Conservation (phyloP, 2,113 vertebrate genomes). For the Calonectris borealis region DNA sequence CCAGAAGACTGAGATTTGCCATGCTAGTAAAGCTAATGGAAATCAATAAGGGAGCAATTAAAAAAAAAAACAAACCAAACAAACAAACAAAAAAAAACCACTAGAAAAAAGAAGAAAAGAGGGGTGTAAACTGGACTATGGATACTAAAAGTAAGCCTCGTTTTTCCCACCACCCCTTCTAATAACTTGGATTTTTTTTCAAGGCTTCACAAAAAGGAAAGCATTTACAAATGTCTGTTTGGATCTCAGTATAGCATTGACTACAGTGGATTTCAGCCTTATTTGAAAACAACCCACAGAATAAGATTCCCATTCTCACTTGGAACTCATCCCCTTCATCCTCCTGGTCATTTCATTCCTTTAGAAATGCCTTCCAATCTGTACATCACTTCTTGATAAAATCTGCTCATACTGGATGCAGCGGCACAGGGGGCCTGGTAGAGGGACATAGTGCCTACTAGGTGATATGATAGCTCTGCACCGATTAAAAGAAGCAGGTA, state of each 20-base stretch:
- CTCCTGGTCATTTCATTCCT: not conserved
- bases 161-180: not conserved
- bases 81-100: too few species aligned
- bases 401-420: not conserved
- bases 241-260: not conserved
- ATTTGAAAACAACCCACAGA: not conserved
- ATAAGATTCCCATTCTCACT: not conserved
- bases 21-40: not conserved
- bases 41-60: slow-evolving; percentile 8
- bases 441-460: not conserved
- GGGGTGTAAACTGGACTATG: not conserved
- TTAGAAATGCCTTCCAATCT: not conserved
- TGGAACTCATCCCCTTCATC: not conserved
- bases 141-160: not conserved
- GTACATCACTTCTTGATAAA: not conserved
- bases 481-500: not conserved
- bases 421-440: not conserved
- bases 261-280: not conserved
- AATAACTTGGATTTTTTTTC: not conserved
- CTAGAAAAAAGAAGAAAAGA: not conserved
- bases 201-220: not conserved
- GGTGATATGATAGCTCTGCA: not conserved
- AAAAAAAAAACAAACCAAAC: not conserved
- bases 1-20: not conserved
- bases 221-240: not conserved